phyloP scores from a whole-genome alignment of 2,888 invertebrate species.

The Peribatodes rhomboidaria region DNA sequence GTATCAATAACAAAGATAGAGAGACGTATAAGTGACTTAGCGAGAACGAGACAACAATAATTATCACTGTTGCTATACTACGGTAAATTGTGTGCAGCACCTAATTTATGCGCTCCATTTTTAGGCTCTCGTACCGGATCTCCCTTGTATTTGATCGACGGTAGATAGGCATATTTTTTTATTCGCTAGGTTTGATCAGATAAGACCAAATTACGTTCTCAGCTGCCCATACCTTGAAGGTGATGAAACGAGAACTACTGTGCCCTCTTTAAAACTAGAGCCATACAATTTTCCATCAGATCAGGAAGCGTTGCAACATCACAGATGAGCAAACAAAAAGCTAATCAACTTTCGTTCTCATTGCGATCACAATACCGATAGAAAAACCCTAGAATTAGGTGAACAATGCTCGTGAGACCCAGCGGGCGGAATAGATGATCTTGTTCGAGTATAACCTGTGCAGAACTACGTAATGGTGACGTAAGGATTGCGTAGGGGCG shows the following conservation, averaged over 20 bases:
- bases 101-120: no score
- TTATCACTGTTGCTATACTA: no score
- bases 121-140: no score
- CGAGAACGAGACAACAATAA: no score
- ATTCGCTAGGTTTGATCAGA: no score
- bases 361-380: constrained; percentile 39
- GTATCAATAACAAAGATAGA: no score
- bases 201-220: no score
- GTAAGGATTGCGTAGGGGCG: constrained; percentile 40
- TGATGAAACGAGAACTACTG: background rate
- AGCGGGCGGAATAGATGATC: constrained; percentile 46
- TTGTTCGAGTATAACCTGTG: constrained; percentile 27
- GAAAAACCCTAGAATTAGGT: constrained; percentile 63
- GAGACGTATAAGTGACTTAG: no score
- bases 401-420: constrained; percentile 50
- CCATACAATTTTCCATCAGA: constrained; percentile 27
- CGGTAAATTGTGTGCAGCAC: no score
- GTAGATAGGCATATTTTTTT: no score
- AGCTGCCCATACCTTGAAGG: background rate
- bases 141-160: no score
- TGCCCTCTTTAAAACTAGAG: constrained; percentile 14
- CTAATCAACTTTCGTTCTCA: constrained; percentile 46
- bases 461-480: constrained; percentile 43
- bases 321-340: constrained; percentile 44
- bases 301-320: constrained; percentile 36